A percentile compares a stretch with the other conserved stretches of the same genome.
Evolutionary conservation across 2,888 invertebrate genomes (phyloP).

Genomic region (Pollenia griseotomentosa): DNA sequence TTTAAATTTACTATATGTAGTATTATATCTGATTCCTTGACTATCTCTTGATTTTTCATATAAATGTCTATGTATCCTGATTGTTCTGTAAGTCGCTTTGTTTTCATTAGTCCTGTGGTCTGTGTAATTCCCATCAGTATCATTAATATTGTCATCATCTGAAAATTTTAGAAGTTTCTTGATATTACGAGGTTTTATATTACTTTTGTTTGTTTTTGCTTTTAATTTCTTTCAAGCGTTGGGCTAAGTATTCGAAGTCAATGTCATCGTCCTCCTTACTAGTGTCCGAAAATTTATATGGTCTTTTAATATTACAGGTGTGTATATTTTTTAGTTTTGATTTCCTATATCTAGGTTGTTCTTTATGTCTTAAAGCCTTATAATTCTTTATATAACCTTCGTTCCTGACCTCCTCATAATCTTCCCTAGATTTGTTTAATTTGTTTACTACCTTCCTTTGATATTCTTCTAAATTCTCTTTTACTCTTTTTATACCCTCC

Average conservation of each 20-base stretch:
- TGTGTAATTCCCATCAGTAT: too few species aligned
- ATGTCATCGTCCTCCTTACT: too few species aligned
- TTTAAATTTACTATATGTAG: too few species aligned
- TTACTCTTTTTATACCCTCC: too few species aligned
- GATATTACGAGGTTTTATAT: too few species aligned
- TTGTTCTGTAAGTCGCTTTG: not conserved
- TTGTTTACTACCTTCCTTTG: conserved; percentile 42
- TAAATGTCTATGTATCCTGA: not conserved
- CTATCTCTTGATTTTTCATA: not conserved
- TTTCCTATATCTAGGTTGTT: conserved; percentile 19
- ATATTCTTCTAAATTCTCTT: conserved; percentile 20
- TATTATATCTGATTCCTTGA: too few species aligned
- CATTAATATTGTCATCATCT: conserved; percentile 1
- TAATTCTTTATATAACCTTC: conserved; percentile 47
- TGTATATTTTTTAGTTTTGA: conserved; percentile 60
- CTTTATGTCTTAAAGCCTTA: conserved; percentile 4
- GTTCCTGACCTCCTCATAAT: not conserved
- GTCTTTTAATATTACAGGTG: conserved; percentile 66
- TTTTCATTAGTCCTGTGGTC: too few species aligned
- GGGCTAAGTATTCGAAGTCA: too few species aligned
- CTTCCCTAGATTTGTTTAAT: conserved; percentile 46
- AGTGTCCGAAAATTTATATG: too few species aligned
- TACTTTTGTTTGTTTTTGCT: too few species aligned
- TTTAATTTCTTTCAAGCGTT: too few species aligned
- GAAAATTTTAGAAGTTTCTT: conserved; percentile 66